A percentile compares a stretch with the other conserved stretches of the same genome.
Evolutionary conservation across 1,140 invertebrate species (phyloP).

Genomic region (Ditylenchus dipsaci): DNA sequence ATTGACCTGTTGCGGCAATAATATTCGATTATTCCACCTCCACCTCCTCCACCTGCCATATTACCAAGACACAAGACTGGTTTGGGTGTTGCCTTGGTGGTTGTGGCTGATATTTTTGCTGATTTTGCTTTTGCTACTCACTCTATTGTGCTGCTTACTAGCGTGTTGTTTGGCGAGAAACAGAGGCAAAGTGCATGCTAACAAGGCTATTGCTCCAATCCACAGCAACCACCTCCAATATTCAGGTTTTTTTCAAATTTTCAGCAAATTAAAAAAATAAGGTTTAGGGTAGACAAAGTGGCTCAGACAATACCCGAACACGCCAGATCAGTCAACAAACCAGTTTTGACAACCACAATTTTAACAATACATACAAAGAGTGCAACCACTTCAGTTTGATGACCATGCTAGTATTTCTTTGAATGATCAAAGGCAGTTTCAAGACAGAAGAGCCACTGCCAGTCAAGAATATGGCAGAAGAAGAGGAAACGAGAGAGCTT

Average conservation of each 20-base stretch:
- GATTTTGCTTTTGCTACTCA: conserved; percentile 16
- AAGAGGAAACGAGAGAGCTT: neutral
- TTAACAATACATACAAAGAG: neutral
- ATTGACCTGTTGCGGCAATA: conserved; percentile 7
- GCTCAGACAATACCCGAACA: conserved; percentile 21
- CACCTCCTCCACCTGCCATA: neutral
- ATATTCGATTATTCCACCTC: neutral
- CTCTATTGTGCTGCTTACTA: neutral
- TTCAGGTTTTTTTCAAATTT: too few species aligned
- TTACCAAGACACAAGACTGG: neutral
- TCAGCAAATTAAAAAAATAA: neutral
- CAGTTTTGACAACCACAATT: conserved; percentile 5
- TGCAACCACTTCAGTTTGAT: neutral
- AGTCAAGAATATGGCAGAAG: neutral
- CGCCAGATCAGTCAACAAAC: conserved; percentile 9
- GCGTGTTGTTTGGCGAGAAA: conserved; percentile 1
- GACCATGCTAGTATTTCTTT: neutral
- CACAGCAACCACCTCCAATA: neutral
- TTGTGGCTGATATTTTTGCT: conserved; percentile 24
- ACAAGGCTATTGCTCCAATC: neutral
- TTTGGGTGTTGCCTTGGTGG: conserved; percentile 21
- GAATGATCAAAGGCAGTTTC: neutral
- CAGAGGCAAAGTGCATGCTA: neutral
- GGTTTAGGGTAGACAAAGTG: conserved; percentile 10
- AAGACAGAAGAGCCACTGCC: neutral